Evolutionary conservation across 2,113 vertebrate species (phyloP).

Genomic region (Mormyrus lacerda): DNA sequence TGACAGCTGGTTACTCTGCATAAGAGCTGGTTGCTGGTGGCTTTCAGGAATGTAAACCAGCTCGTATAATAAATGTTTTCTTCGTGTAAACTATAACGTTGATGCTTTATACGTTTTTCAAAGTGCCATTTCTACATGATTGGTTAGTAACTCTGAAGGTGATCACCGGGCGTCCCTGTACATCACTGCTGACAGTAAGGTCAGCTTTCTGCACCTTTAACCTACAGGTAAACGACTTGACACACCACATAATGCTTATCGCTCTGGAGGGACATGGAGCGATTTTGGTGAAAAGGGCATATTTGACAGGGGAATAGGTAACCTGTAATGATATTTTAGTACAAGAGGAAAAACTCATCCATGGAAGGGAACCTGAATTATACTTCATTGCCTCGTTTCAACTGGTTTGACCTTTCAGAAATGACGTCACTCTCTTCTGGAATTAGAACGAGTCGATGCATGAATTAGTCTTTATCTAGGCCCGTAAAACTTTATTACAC

Average conservation of each 20-base stretch:
- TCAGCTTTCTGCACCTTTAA: neutral
- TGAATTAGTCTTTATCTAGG: neutral
- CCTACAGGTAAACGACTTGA: neutral
- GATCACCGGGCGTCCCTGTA: neutral
- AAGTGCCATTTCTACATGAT: neutral
- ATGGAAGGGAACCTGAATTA: neutral
- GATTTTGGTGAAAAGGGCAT: neutral
- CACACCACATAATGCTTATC: neutral
- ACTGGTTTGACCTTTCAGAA: neutral
- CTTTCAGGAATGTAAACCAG: neutral
- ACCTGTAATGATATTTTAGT: neutral
- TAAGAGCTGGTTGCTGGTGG: neutral
- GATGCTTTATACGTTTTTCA: neutral
- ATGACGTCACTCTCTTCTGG: neutral
- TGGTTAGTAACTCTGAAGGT: neutral
- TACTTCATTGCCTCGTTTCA: neutral
- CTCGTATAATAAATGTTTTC: neutral
- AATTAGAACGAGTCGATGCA: neutral
- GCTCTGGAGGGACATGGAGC: neutral
- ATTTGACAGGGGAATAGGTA: neutral
- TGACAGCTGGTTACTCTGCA: neutral
- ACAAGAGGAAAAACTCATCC: neutral
- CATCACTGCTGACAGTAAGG: neutral
- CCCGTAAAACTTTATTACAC: slow-evolving; percentile 4
- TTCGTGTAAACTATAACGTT: neutral